A percentile compares a stretch with the other conserved stretches of the same genome.
Conservation (phyloP, 2,113 vertebrate species). For the Hypomesus transpacificus region DNA sequence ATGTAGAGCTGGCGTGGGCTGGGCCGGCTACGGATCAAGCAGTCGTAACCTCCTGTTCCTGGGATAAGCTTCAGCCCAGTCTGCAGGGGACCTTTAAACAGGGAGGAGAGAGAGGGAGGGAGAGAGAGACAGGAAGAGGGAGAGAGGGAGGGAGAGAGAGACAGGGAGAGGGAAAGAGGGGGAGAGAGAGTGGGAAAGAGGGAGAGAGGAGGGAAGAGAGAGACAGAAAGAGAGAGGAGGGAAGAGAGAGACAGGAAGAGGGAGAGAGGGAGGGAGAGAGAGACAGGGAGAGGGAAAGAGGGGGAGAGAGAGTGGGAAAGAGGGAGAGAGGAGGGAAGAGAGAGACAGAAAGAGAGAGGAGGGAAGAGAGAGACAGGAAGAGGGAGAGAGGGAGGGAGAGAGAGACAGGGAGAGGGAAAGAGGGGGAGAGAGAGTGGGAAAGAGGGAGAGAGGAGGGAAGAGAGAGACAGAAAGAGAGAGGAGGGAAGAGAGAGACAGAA, state of each 20-base stretch:
- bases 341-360: background rate
- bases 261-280: slow-evolving; percentile 46
- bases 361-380: background rate
- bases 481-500: slow-evolving; percentile 20
- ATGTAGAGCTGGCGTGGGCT: slow-evolving; percentile 50
- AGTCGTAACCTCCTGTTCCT: slow-evolving; percentile 70
- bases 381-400: background rate
- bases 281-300: no score
- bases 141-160: background rate
- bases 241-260: slow-evolving; percentile 53
- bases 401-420: slow-evolving; percentile 19
- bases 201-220: background rate
- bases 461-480: slow-evolving; percentile 1
- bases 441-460: background rate
- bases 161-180: slow-evolving; percentile 29
- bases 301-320: background rate
- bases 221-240: background rate
- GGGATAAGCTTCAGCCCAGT: slow-evolving; percentile 67
- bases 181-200: slow-evolving; percentile 38
- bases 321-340: background rate
- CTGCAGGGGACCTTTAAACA: slow-evolving; percentile 61
- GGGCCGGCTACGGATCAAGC: slow-evolving; percentile 64
- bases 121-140: background rate
- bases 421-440: background rate
- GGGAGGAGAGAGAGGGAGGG: slow-evolving; percentile 27